phyloP scores from a whole-genome alignment of 2,888 invertebrate genomes.

The Melinaea marsaeus region DNA sequence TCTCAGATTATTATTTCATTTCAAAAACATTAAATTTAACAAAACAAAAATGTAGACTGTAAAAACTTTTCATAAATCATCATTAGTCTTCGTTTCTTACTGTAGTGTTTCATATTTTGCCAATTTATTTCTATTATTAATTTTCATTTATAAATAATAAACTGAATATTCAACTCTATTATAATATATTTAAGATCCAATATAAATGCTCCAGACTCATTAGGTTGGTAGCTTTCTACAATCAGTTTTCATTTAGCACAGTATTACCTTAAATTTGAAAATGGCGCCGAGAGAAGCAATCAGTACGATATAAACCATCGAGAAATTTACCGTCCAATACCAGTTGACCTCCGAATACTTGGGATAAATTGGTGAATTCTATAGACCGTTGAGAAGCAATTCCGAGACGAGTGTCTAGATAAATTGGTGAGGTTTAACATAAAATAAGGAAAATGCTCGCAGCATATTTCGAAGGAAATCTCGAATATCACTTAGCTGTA shows the following conservation, averaged over 20 bases:
- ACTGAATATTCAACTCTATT: slow-evolving; percentile 21
- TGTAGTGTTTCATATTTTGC: slow-evolving; percentile 33
- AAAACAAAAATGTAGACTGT: neutral
- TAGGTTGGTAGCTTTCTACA: slow-evolving; percentile 35
- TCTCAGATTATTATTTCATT: too few relatives aligned
- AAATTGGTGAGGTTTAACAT: slow-evolving; percentile 41
- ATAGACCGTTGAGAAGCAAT: slow-evolving; percentile 7
- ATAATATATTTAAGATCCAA: slow-evolving; percentile 19
- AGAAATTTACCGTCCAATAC: slow-evolving; percentile 40
- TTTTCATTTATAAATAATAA: slow-evolving; percentile 23
- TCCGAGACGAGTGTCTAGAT: slow-evolving; percentile 31
- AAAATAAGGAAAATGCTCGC: slow-evolving; percentile 53
- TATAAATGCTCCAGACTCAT: slow-evolving; percentile 22
- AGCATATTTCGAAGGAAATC: slow-evolving; percentile 64
- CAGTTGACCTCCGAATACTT: slow-evolving; percentile 35
- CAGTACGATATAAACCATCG: slow-evolving; percentile 54
- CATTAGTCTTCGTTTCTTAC: slow-evolving; percentile 36
- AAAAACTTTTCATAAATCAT: slow-evolving; percentile 33
- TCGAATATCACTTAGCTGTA: slow-evolving; percentile 72
- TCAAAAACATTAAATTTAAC: too few relatives aligned
- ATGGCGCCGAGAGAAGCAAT: slow-evolving; percentile 47
- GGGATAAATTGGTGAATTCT: slow-evolving; percentile 18
- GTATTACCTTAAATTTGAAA: slow-evolving; percentile 52
- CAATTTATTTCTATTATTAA: slow-evolving; percentile 22
- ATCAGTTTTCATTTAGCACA: slow-evolving; percentile 47